Evolutionary conservation across 2,888 invertebrate species (phyloP), one percentile per base, ranked within the genome.

Genomic region (Dione vanillae): DNA sequence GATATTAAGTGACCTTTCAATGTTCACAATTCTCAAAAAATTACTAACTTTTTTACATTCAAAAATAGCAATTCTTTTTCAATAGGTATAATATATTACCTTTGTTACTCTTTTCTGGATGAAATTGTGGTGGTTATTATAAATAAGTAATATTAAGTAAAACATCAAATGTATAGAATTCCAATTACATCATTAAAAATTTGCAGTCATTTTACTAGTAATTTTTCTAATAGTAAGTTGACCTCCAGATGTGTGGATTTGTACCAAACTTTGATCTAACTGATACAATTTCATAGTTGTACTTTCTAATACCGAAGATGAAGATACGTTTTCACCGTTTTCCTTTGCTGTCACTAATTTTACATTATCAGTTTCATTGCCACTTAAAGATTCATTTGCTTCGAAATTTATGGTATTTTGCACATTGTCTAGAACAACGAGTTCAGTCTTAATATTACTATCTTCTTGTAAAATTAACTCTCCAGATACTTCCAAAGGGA

Each of bases 191-290:
- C 10, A 9, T 78, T 83, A 87, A 79, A 87, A 88, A 72, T 90
- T 89, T 2, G 88, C 81, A 5, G 87, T 89, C 85, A 88, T 87
- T 80, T 88, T 88, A 72, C 87, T 89, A 43, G 84, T 87, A n/a
- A 90, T 84, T 78, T 90, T 87, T 64, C 86, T 88, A 59, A 91
- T 88, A 35, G 89, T 90, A 16, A 91, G 78, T 69, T 88, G 86
- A 11, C 85, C 82, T 2, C 81, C 80, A 1, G 84, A 77, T 59
- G 83, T 85, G 70, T 87, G 85, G 76, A 91, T 88, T 79, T 89
- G 88, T 2, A 91, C 74, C 74, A 89, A 78, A 72, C 85, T 87
- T 77, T 90, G 89, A 75, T 91, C 88, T 45, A 91, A 76, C 54
- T 90, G 88, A 74, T 87, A 90, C 41, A 90, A 70, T 73, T 84